Conservation (phyloP, 2,113 vertebrate genomes). For the Carassius carassius region DNA sequence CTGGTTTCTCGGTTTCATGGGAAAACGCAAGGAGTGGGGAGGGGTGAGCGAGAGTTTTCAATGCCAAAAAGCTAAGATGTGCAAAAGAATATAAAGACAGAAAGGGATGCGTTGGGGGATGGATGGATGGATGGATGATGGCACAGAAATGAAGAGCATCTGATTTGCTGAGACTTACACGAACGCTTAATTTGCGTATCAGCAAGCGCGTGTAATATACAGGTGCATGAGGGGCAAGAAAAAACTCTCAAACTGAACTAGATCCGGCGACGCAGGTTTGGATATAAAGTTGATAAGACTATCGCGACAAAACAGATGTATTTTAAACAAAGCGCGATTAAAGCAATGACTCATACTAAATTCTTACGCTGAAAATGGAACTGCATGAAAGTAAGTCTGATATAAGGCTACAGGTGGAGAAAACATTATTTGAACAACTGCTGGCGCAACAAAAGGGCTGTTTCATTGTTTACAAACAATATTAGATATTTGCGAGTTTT, state of each 20-base stretch:
- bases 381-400: neutral
- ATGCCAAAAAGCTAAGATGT: conserved; percentile 34
- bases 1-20: conserved; percentile 75
- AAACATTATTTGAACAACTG: neutral
- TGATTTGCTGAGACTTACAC: neutral
- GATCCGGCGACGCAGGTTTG: too few relatives aligned
- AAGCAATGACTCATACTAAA: neutral
- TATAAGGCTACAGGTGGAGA: neutral
- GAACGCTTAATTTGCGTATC: neutral
- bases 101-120: conserved; percentile 2
- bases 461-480: neutral
- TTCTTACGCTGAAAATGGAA: neutral
- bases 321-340: neutral
- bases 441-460: neutral
- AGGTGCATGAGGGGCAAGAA: neutral
- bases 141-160: neutral
- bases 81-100: conserved; percentile 47
- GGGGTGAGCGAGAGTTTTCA: conserved; percentile 54
- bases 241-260: neutral
- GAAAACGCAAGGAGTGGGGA: conserved; percentile 53
- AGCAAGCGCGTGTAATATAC: neutral
- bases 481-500: neutral
- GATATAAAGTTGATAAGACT: neutral
- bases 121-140: neutral
- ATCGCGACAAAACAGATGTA: neutral